These are phyloP conservation scores for Glareola pratincola DNA, from an alignment of 2,113 vertebrate species.

Conservation along the genomic window DNA sequence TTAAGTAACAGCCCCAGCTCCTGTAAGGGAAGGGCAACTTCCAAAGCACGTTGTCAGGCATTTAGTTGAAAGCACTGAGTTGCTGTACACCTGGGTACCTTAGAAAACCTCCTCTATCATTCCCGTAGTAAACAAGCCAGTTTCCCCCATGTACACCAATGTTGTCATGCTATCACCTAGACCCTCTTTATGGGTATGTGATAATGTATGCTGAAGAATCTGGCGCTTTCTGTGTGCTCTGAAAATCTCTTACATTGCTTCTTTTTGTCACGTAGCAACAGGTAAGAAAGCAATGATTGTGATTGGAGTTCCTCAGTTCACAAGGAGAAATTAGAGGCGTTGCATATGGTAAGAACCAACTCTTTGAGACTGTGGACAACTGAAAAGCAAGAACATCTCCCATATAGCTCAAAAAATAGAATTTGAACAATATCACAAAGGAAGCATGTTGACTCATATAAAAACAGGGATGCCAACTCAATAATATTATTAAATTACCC, in stretches of 20 bases:
- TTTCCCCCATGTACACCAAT: not conserved
- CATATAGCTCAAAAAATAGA: not conserved
- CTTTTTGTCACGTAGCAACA: not conserved
- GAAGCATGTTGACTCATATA: not conserved
- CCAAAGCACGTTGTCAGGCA: not conserved
- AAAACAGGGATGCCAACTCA: not conserved
- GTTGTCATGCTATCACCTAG: not conserved
- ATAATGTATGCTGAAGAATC: not conserved
- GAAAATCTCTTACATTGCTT: not conserved
- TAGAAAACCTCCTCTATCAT: not conserved
- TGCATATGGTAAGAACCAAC: not conserved
- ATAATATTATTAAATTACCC: not conserved
- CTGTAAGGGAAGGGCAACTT: not conserved
- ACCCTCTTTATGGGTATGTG: accelerated
- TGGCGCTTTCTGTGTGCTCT: not conserved
- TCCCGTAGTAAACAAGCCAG: not conserved
- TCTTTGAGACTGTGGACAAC: not conserved
- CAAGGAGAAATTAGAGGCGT: not conserved
- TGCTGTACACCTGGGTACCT: not conserved
- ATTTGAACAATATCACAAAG: not conserved
- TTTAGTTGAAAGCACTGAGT: not conserved
- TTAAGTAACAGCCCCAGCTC: not conserved
- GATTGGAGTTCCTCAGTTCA: not conserved
- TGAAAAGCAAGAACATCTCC: not conserved
- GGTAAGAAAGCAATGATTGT: not conserved